Percentiles rank a stretch among this genome's conserved stretches.
Conservation (phyloP, 2,797 vertebrate species). For the Tragopan temminckii region DNA sequence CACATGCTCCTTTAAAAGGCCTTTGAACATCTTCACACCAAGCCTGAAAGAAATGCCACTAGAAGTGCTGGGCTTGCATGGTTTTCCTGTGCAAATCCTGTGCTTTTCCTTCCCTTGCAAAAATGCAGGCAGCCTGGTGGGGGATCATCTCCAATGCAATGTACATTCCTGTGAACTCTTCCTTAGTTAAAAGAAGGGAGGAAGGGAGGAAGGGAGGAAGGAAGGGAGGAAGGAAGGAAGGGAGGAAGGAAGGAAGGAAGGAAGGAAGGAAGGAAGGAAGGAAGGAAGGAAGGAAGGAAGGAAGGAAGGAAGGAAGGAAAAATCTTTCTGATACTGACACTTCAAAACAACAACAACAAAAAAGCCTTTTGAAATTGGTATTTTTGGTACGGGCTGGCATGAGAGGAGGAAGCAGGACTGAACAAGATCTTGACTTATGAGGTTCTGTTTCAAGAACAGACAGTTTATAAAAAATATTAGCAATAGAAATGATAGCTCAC, state of each 20-base stretch:
- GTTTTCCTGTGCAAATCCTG: background rate
- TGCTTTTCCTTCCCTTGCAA: background rate
- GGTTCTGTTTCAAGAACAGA: background rate
- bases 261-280: no score
- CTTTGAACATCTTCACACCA: background rate
- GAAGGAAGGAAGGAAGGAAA: no score
- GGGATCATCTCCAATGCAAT: background rate
- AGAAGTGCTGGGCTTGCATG: background rate
- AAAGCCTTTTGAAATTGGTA: background rate
- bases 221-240: no score
- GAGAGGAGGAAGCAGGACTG: background rate
- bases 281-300: no score
- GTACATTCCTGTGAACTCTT: background rate
- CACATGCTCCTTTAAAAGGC: background rate
- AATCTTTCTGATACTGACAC: background rate
- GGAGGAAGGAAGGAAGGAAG: no score
- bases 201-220: no score
- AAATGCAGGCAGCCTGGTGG: background rate
- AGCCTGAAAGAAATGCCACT: background rate
- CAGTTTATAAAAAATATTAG: background rate
- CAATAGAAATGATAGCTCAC: background rate
- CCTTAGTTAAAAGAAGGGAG: background rate
- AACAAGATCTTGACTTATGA: background rate
- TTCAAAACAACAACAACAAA: background rate
- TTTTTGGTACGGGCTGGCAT: background rate